Conservation (phyloP, 2,797 vertebrate species). For the Intellagama lesueurii region DNA sequence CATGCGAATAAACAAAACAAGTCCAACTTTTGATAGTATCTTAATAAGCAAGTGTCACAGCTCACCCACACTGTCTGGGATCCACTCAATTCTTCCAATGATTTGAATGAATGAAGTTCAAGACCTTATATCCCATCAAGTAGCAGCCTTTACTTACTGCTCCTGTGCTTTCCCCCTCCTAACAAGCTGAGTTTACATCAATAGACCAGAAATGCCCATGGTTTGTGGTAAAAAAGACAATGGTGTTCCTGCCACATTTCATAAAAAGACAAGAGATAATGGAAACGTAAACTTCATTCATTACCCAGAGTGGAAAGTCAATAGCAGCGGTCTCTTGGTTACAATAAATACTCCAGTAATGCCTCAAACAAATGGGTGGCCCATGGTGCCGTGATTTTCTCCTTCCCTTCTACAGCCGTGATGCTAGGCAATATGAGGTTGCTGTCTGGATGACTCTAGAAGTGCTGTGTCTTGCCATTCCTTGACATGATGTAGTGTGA, state of each 20-base stretch:
- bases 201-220: background rate
- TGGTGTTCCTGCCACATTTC: background rate
- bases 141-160: background rate
- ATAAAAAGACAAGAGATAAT: background rate
- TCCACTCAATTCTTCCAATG: background rate
- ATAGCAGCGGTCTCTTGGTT: slow-evolving; percentile 13
- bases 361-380: background rate
- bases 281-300: background rate
- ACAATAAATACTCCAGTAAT: slow-evolving; percentile 36
- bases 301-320: background rate
- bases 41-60: background rate
- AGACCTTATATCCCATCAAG: background rate
- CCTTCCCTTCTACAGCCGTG: background rate
- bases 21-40: slow-evolving; percentile 21
- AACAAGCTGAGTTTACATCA: background rate
- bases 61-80: background rate
- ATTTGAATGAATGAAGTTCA: background rate
- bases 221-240: slow-evolving; percentile 3
- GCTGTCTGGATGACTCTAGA: background rate
- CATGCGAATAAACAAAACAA: background rate
- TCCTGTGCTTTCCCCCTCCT: background rate
- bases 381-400: background rate
- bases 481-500: background rate
- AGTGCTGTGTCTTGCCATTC: too few species aligned
- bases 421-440: background rate